phyloP scores from a whole-genome alignment of 2,113 vertebrate species.

The Taxidea taxus region DNA sequence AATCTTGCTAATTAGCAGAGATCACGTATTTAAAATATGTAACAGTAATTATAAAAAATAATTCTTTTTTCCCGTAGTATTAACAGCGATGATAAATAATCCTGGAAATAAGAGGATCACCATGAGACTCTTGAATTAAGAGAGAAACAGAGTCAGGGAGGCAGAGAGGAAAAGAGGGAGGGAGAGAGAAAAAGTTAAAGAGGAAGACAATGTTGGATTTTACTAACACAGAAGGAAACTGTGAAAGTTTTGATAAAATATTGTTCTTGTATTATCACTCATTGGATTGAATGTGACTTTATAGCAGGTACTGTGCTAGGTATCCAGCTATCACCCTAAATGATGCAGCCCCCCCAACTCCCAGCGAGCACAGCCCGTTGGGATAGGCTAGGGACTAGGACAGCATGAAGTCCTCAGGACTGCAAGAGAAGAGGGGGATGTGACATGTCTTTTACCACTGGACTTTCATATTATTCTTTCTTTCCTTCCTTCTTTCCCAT shows the following conservation, averaged over 20 bases:
- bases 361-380: accelerated
- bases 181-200: not conserved
- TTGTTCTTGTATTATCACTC: not conserved
- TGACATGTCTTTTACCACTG: not conserved
- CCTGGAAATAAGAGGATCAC: not conserved
- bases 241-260: not conserved
- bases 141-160: not conserved
- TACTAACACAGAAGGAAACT: not conserved
- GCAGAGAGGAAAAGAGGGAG: not conserved
- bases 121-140: not conserved
- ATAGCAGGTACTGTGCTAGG: not conserved
- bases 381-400: not conserved
- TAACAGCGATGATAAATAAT: not conserved
- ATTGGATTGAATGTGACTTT: not conserved
- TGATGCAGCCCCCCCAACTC: accelerated
- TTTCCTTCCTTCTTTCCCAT: not conserved
- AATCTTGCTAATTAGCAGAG: constrained; percentile 14
- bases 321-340: not conserved
- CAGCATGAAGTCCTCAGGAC: not conserved
- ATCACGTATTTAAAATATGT: not conserved
- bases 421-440: not conserved
- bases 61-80: not conserved
- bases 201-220: not conserved
- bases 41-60: not conserved
- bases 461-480: not conserved